These are phyloP conservation scores for Caenorhabditis sinica DNA, from an alignment of 2,888 invertebrate genomes.

Conservation along the genomic window DNA sequence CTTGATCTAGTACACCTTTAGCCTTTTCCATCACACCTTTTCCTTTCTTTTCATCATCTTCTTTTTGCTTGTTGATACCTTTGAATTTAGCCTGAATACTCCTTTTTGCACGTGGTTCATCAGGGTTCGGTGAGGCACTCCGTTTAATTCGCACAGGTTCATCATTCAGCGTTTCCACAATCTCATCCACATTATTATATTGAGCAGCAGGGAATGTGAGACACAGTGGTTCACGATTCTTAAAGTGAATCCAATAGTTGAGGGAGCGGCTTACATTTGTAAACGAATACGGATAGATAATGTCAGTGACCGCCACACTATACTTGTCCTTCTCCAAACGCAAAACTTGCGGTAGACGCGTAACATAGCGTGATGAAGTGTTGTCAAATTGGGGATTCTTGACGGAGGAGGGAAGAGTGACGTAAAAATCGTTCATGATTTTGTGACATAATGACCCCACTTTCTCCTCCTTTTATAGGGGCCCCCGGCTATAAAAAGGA, in stretches of 20 bases:
- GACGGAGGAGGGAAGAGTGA: constrained; percentile 21
- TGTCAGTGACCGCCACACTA: constrained; percentile 8
- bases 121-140: not conserved
- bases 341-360: constrained; percentile 6
- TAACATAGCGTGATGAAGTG: constrained; percentile 18
- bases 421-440: constrained; percentile 20
- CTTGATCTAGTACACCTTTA: too few species aligned
- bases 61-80: too few species aligned
- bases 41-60: too few species aligned
- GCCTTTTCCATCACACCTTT: too few species aligned
- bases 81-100: too few species aligned
- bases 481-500: too few species aligned
- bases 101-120: too few species aligned
- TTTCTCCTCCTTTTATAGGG: not conserved
- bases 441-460: not conserved
- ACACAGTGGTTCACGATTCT: not conserved
- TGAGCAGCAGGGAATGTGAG: constrained; percentile 18
- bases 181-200: not conserved
- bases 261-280: not conserved
- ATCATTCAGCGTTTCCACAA: not conserved
- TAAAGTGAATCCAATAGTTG: constrained; percentile 35
- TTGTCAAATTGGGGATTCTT: constrained; percentile 8
- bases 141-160: not conserved
- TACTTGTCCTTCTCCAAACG: constrained; percentile 8
- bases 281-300: constrained; percentile 32